Percentiles rank a stretch among this genome's conserved stretches.
phyloP scores from a whole-genome alignment of 2,797 vertebrate species.

The Phoxinus dragarum region DNA sequence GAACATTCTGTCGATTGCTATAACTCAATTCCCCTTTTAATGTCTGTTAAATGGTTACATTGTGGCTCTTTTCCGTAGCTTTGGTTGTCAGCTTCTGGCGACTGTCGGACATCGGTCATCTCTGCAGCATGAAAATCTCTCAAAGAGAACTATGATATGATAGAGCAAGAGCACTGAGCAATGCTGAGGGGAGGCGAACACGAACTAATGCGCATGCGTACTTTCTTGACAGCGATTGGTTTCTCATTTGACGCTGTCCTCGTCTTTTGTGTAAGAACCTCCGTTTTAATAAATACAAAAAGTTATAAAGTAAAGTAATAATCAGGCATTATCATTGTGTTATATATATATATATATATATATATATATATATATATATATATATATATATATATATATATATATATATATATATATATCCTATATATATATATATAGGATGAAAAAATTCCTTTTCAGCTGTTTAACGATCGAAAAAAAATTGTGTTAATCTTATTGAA shows the following conservation, averaged over 20 bases:
- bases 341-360: too few relatives aligned
- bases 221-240: slow-evolving; percentile 50
- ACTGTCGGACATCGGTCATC: slow-evolving; percentile 45
- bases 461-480: too few relatives aligned
- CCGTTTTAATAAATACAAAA: background rate
- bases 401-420: too few relatives aligned
- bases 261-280: background rate
- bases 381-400: too few relatives aligned
- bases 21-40: background rate
- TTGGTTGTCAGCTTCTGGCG: slow-evolving; percentile 38
- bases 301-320: too few relatives aligned
- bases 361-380: too few relatives aligned
- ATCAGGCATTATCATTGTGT: too few relatives aligned
- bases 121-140: slow-evolving; percentile 53
- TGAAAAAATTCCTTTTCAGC: too few relatives aligned
- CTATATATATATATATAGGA: too few relatives aligned
- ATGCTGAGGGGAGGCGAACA: slow-evolving; percentile 41
- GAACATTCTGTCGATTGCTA: slow-evolving; percentile 48
- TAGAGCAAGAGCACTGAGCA: slow-evolving; percentile 34
- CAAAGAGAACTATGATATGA: slow-evolving; percentile 51
- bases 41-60: slow-evolving; percentile 32
- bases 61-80: slow-evolving; percentile 37
- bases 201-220: slow-evolving; percentile 51
- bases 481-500: too few relatives aligned
- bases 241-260: slow-evolving; percentile 42